phyloP scores from a whole-genome alignment of 2,113 vertebrate species.

The Antechinus stuartii region DNA sequence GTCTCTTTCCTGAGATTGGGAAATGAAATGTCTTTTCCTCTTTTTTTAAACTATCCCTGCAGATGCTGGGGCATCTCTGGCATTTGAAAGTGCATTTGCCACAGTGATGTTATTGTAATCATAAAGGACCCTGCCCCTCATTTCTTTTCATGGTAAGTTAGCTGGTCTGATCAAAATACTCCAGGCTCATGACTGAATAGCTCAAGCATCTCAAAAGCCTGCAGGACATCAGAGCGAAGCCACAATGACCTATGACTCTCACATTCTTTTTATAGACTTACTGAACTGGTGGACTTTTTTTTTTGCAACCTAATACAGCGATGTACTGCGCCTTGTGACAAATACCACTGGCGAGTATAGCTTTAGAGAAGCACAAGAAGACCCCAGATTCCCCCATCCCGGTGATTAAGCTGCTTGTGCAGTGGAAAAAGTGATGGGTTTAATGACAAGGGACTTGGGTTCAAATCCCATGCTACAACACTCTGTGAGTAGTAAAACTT shows the following conservation, averaged over 20 bases:
- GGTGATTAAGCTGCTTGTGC: neutral
- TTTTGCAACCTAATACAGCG: constrained; percentile 39
- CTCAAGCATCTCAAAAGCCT: constrained; percentile 75
- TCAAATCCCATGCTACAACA: neutral
- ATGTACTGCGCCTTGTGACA: constrained; percentile 33
- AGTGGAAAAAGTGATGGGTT: neutral
- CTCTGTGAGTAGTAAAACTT: neutral
- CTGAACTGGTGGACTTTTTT: constrained; percentile 38
- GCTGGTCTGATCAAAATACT: constrained; percentile 73
- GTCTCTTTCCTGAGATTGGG: constrained; percentile 15
- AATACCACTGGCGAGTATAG: constrained; percentile 53
- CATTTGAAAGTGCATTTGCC: constrained; percentile 55
- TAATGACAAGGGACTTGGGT: neutral
- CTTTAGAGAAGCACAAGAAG: constrained; percentile 40
- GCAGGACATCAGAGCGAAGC: constrained; percentile 70
- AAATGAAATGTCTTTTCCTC: neutral
- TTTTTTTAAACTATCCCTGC: constrained; percentile 50
- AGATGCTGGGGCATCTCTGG: constrained; percentile 34
- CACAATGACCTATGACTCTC: neutral
- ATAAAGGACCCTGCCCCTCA: constrained; percentile 64
- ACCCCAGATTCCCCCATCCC: neutral
- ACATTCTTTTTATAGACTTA: constrained; percentile 67
- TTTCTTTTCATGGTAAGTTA: constrained; percentile 74
- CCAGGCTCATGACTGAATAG: constrained; percentile 70
- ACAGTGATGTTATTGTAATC: constrained; percentile 52